Base-by-base conservation (phyloP, 2,113 vertebrate species). In the Peromyscus polionotus region DNA sequence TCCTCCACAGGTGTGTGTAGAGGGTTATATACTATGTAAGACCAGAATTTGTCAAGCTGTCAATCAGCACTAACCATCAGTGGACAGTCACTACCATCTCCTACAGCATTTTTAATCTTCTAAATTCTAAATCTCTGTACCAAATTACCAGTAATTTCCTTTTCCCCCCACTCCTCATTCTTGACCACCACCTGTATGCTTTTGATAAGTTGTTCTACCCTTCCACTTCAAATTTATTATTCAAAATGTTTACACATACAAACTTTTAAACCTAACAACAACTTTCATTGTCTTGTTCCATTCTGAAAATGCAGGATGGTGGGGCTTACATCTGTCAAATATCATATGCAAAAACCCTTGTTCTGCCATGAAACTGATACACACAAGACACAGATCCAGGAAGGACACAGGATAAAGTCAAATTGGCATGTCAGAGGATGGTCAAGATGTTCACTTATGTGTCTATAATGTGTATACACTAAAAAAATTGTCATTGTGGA, bases 221-320 rank as follows among this genome's bases (percentile, higher is more conserved):
- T 39, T 92, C 36, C n/a, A 88, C 80, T 87, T 48, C 81, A 90
- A 91, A 77, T 42, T 73, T 91, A n/a, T 14, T 75, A 5, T 91
- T 91, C 5, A 67, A 89, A 84, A 65, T 33, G 16, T 19, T 95
- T 68, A 61, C 4, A 39, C 70, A n/a, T 45, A 73, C 0, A 48
- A 51, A 83, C 7, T 77, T 86, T 90, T 77, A 87, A 92, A 33
- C 42, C 28, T 48, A 84, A 42, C 0, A 63, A 6, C 28, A 67
- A 14, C n/a, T 12, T 20, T 13, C 31, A 24, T 75, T 90, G 68
- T 72, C 45, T 24, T 93, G n/a, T 95, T 68, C 5, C 73, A 70
- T 75, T 91, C 54, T 95, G 67, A 75, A 93, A 84, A 57, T 73
- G 28, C 39, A 67, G 13, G 28, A 42, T 28, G 26, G 14, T 45